phyloP scores from a whole-genome alignment of 2,797 vertebrate genomes.

The Myioborus miniatus region DNA sequence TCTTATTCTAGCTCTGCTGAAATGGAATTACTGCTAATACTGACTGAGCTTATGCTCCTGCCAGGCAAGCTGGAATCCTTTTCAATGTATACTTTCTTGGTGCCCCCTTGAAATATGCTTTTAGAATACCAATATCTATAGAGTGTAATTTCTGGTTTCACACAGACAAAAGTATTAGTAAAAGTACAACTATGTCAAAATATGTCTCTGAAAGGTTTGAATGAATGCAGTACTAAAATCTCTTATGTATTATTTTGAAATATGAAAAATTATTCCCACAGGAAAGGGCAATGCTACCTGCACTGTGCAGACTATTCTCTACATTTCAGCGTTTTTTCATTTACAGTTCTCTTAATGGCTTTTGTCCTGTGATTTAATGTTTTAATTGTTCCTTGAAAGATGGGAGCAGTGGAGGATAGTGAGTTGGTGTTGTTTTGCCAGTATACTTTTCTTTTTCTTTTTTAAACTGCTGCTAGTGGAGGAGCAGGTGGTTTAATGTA shows the following conservation, averaged over 20 bases:
- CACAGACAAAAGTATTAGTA: background rate
- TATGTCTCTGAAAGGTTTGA: background rate
- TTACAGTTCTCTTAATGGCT: constrained; percentile 1
- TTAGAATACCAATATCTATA: background rate
- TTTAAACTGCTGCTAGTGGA: background rate
- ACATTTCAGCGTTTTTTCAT: background rate
- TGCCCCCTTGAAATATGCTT: background rate
- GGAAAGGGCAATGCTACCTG: background rate
- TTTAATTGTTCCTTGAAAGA: background rate
- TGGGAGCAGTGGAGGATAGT: background rate
- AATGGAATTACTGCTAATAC: background rate
- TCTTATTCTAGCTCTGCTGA: background rate
- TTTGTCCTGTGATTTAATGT: background rate
- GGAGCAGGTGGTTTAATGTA: background rate
- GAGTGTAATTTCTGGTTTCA: background rate
- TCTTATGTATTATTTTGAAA: background rate
- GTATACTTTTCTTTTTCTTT: background rate
- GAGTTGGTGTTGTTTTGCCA: background rate
- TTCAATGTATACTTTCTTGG: background rate
- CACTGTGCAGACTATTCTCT: background rate
- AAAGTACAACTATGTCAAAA: background rate
- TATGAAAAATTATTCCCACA: background rate
- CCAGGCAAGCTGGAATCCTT: background rate
- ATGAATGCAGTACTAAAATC: background rate
- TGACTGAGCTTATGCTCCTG: background rate